These are phyloP conservation scores for Diarsia mendica DNA, from an alignment of 2,888 invertebrate species.

Conservation along the genomic window DNA sequence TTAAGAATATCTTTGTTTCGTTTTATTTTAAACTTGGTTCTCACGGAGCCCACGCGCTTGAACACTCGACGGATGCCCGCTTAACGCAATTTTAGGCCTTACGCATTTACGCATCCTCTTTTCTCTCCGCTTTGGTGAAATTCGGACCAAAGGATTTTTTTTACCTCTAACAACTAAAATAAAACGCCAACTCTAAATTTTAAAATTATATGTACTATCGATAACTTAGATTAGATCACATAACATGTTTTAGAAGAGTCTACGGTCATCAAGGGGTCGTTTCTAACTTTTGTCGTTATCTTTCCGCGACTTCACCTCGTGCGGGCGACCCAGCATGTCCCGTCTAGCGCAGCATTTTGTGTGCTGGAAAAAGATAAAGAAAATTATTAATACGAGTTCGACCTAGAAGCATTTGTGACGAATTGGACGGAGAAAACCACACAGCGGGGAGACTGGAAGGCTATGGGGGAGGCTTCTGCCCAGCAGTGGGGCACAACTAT, in stretches of 20 bases:
- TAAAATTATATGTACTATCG: conserved; percentile 65
- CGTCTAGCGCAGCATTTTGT: conserved; percentile 76
- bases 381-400: not conserved
- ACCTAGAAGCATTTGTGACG: no score
- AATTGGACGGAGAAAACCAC: no score
- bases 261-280: conserved; percentile 9
- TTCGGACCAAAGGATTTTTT: no score
- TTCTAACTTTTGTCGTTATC: conserved; percentile 80
- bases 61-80: no score
- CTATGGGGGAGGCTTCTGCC: no score
- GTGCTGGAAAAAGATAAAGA: conserved; percentile 70
- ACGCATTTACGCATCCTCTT: no score
- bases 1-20: conserved; percentile 30
- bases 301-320: conserved; percentile 75
- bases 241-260: conserved; percentile 57
- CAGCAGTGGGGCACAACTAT: no score
- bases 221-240: conserved; percentile 70
- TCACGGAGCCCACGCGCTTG: no score
- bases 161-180: not conserved
- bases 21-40: conserved; percentile 34
- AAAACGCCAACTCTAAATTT: conserved; percentile 25
- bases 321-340: conserved; percentile 79
- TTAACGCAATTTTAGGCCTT: no score
- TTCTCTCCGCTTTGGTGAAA: no score
- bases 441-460: no score